Evolutionary conservation across 2,888 invertebrate species (phyloP).

Genomic region (Megastigmus dorsalis): DNA sequence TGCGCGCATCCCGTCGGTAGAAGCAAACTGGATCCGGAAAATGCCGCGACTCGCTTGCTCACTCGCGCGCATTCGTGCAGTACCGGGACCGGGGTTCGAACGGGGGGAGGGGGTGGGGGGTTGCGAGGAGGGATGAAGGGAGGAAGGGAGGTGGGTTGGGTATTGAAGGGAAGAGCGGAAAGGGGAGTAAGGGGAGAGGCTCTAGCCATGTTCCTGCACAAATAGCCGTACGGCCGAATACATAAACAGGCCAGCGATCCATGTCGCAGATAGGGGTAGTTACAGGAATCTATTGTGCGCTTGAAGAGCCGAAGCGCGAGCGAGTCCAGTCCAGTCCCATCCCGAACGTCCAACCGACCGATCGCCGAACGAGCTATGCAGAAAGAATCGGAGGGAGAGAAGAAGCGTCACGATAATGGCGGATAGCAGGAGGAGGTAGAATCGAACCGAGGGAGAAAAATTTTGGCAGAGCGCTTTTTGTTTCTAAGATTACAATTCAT

Average conservation of each 20-base stretch:
- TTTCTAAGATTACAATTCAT: no score
- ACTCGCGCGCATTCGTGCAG: conserved; percentile 34
- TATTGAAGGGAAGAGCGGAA: no score
- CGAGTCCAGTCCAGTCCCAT: no score
- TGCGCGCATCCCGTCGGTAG: background rate
- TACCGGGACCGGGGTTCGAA: conserved; percentile 1
- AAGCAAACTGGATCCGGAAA: conserved; percentile 50
- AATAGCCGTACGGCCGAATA: conserved; percentile 69
- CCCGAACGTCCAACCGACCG: no score
- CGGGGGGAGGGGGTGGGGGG: no score
- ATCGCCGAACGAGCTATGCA: background rate
- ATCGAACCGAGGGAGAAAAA: no score
- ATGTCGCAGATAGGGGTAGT: conserved; percentile 66
- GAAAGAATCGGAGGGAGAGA: background rate
- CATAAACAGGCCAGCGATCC: conserved; percentile 68
- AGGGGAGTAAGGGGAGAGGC: no score
- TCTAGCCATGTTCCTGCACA: no score
- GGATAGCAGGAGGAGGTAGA: no score
- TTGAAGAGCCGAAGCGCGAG: conserved; percentile 55
- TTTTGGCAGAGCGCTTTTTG: no score
- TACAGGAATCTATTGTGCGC: conserved; percentile 69
- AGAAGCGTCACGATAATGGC: background rate
- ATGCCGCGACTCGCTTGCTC: conserved; percentile 33
- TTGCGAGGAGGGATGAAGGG: no score
- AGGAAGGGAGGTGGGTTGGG: no score